Evolutionary conservation across 1,140 invertebrate species (phyloP), one percentile per base, ranked within the genome.

Genomic region (Lucilia cuprina): DNA sequence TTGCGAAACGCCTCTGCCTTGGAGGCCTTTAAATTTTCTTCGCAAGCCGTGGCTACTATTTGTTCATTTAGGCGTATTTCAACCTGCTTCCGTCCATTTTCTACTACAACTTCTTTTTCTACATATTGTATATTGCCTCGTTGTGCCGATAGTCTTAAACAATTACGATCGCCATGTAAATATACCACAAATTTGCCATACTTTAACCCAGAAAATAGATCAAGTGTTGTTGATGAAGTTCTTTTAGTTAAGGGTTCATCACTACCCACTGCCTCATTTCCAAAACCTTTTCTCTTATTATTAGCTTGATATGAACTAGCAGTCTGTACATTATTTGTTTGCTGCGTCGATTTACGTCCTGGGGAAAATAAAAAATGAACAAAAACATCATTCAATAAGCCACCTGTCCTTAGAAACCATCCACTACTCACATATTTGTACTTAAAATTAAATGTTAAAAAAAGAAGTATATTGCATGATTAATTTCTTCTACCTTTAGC

Each of bases 401-500:
- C n/a, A 70, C 19, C 17, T 25, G 12, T 70, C n/a, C 65, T 21
- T 21, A 5, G 8, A 2, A 19, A 9, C 4, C 10, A 9, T 55
- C n/a, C 13, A 65, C 30, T 85, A 85, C 84, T 85, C 82, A 85
- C 84, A 82, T 84, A 78, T 78, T 77, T 82, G 82, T 74, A 82
- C 77, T 84, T 84, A 84, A 84, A 74, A 75, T 50, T 82, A 83
- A 84, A 41, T 41, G 49, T 7, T n/a, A 47, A 74, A 47, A 34
- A 30, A 30, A 30, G 25, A 70, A 82, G 50, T 65, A 55, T 25
- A 75, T 84, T 77, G 65, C 50, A 49, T 85, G 50, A 25, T 65
- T 60, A 80, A 78, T 74, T 83, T 80, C 88, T 86, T 92, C 91
- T 94, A 93, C 93, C 93, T 93, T 93, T 93, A 86, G 88, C 94